Evolutionary conservation across 53 echinoderm and acorn worm genomes (phyloP).

Genomic region (Patiria pectinifera): DNA sequence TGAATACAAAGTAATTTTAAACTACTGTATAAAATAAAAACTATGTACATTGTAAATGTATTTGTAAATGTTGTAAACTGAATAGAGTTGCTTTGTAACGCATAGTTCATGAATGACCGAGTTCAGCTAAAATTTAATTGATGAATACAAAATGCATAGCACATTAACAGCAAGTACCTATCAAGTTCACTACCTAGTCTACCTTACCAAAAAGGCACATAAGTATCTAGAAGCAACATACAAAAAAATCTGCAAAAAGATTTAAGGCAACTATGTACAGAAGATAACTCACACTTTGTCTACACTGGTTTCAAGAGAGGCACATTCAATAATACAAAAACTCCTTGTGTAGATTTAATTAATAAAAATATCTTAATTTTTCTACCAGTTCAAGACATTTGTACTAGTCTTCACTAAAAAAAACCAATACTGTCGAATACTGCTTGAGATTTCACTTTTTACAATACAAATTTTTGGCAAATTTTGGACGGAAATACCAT

Average conservation of each 20-base stretch:
- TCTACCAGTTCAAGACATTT: too few species aligned
- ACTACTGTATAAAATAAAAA: too few species aligned
- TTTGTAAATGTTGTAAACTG: neutral
- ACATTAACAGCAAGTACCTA: neutral
- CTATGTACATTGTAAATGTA: neutral
- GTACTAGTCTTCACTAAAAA: neutral
- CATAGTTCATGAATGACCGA: neutral
- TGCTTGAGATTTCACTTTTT: neutral
- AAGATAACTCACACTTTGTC: too few species aligned
- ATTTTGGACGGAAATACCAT: conserved; percentile 17
- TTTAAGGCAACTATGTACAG: too few species aligned
- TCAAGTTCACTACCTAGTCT: neutral
- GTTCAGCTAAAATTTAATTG: neutral
- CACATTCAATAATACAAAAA: too few species aligned
- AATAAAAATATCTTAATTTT: too few species aligned
- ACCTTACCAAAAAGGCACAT: neutral
- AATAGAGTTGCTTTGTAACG: neutral
- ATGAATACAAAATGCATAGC: neutral
- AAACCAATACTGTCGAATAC: neutral
- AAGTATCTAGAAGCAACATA: too few species aligned
- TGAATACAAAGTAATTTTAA: too few species aligned
- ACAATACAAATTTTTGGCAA: neutral
- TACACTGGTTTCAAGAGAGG: too few species aligned
- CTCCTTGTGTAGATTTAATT: too few species aligned
- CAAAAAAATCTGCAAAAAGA: too few species aligned